A percentile compares a stretch with the other conserved stretches of the same genome.
These are phyloP conservation scores for Harpalus rufipes DNA, from an alignment of 2,888 invertebrate genomes.

Conservation along the genomic window DNA sequence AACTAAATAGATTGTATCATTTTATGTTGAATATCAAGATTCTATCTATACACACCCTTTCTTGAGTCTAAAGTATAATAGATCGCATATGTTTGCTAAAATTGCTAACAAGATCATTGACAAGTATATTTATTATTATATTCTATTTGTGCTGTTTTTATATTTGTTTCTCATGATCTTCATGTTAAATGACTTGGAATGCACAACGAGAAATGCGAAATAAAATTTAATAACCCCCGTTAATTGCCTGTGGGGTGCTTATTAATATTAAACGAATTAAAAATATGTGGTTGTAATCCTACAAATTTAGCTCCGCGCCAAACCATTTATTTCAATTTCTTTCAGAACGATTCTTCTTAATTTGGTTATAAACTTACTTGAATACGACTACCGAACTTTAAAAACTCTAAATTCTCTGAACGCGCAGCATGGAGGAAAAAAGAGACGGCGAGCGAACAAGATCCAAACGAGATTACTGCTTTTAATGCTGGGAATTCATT, in stretches of 20 bases:
- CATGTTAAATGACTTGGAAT: neutral
- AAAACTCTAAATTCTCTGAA: conserved; percentile 24
- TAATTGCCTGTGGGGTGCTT: conserved; percentile 38
- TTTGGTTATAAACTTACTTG: conserved; percentile 35
- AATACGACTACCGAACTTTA: conserved; percentile 39
- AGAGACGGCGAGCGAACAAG: conserved; percentile 9
- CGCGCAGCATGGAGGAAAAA: conserved; percentile 23
- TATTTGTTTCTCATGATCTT: neutral
- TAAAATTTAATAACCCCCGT: conserved; percentile 28
- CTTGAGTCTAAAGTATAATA: too few relatives aligned
- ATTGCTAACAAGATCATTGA: too few relatives aligned
- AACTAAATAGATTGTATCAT: too few relatives aligned
- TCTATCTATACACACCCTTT: too few relatives aligned
- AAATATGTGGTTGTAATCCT: conserved; percentile 27
- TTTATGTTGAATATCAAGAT: too few relatives aligned
- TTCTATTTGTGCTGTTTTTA: neutral
- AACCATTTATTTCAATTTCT: conserved; percentile 11
- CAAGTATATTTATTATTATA: neutral
- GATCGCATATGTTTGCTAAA: too few relatives aligned
- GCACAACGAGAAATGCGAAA: neutral
- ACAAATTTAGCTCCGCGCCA: conserved; percentile 9
- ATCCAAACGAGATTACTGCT: neutral
- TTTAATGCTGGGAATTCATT: conserved; percentile 12
- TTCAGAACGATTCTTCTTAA: conserved; percentile 30
- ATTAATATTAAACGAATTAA: conserved; percentile 39